Evolutionary conservation across 2,888 invertebrate species (phyloP), one percentile per base, ranked within the genome.

Genomic region (Octonoba sinensis): DNA sequence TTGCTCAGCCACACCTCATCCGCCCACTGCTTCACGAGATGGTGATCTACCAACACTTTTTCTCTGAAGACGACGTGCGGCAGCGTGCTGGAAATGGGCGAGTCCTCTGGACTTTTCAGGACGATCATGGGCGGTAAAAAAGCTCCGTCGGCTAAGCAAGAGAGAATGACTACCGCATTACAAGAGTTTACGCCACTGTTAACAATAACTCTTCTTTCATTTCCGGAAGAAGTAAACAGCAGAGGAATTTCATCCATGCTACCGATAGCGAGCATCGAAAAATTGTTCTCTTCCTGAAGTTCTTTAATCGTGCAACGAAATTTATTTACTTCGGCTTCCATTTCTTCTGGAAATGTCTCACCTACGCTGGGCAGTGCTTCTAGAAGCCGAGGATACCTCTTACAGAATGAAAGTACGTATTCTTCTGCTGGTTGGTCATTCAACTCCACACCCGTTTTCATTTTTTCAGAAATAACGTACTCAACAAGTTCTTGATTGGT

Each of bases 181-280:
- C 82, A 82, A 22, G 82, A 72, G 18, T 75, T 65, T 71, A 82
- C 71, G n/a, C 82, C 82, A 62, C 82, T 65, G 47, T 82, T 82
- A 12, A 76, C 49, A 49, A 82, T 76, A 3, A 82, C 82, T 22
- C 73, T 64, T 57, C 73, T 56, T 20, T 82, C 82, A 20, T 36
- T 49, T 13, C 76, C 75, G 16, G 72, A 82, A 12, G 44, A 51
- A 4, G 76, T 72, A 27, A 82, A 82, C 1, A 74, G 54, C n/a
- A 82, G 27, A 16, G 82, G 82, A 22, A 82, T 36, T 47, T 82
- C 82, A 66, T 82, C 82, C 82, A 82, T 82, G 56, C 82, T 67
- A 6, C 82, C 82, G 18, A 82, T 82, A 16, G 76, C 67, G n/a
- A 72, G 36, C 18, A 51, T 47, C 3, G 82, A 72, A 44, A 75